Evolutionary conservation across 2,113 vertebrate species (phyloP).

Genomic region (Urocitellus parryii): DNA sequence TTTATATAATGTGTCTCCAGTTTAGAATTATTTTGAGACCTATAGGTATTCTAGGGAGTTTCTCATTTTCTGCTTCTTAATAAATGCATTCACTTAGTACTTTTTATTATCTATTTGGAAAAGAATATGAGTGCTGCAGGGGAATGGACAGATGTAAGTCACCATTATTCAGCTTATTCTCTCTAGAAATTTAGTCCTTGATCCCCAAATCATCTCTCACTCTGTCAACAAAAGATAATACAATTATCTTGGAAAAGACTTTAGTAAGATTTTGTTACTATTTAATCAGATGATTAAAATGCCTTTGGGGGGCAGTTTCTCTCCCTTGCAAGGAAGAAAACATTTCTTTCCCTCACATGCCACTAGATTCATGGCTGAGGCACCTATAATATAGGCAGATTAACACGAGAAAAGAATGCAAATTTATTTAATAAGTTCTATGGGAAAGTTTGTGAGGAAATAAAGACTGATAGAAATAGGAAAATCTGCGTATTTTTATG

Average conservation of each 20-base stretch:
- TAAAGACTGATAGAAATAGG: background rate
- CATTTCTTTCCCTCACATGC: background rate
- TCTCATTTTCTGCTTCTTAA: constrained; percentile 33
- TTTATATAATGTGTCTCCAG: background rate
- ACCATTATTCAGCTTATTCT: background rate
- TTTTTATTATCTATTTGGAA: constrained; percentile 48
- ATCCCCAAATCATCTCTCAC: background rate
- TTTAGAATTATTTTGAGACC: background rate
- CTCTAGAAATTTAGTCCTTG: background rate
- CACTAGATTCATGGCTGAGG: background rate
- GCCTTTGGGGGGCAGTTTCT: background rate
- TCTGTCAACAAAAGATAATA: background rate
- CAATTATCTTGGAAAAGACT: background rate
- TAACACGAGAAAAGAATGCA: background rate
- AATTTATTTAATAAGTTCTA: background rate
- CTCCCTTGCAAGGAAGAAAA: background rate
- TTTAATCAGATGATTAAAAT: background rate
- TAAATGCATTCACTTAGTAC: background rate
- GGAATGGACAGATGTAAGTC: background rate
- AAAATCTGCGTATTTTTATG: background rate
- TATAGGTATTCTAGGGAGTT: background rate
- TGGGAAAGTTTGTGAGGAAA: background rate
- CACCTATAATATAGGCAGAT: background rate
- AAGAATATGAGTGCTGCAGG: background rate
- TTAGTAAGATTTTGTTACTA: background rate